A percentile compares a stretch with the other conserved stretches of the same genome.
Conservation (phyloP, 2,113 vertebrate species). For the Buteo buteo region DNA sequence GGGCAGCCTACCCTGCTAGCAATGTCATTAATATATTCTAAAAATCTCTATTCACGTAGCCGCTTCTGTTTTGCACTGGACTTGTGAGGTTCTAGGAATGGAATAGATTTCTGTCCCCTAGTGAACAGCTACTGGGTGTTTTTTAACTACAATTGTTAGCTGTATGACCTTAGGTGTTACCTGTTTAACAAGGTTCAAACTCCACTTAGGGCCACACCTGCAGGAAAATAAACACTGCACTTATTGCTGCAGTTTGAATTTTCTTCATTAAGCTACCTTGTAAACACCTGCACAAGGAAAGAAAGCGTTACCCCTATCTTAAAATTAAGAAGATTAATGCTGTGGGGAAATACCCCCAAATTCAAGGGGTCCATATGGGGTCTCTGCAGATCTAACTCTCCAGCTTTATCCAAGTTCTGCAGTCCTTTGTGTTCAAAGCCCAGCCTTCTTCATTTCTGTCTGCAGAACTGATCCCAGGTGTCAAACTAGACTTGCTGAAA, state of each 20-base stretch:
- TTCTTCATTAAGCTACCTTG: background rate
- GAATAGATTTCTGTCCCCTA: background rate
- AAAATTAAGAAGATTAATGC: background rate
- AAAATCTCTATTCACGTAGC: background rate
- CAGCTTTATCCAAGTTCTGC: background rate
- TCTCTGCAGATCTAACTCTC: background rate
- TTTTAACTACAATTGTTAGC: fast-evolving
- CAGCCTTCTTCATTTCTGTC: background rate
- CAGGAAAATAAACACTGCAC: background rate
- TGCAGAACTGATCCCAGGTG: background rate
- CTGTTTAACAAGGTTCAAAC: background rate
- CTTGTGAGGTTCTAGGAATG: background rate
- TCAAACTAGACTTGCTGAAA: background rate
- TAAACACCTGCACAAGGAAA: background rate
- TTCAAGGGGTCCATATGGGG: background rate
- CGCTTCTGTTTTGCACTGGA: background rate
- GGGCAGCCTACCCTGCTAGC: background rate
- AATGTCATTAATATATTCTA: fast-evolving
- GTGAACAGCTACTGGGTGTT: background rate
- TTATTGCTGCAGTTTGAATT: background rate
- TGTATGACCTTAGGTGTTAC: background rate
- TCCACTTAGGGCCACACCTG: background rate
- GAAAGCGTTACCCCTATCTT: fast-evolving
- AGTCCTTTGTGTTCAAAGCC: background rate
- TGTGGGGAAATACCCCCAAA: background rate